A percentile compares a stretch with the other conserved stretches of the same genome.
Evolutionary conservation across 2,797 vertebrate genomes (phyloP).

Genomic region (Molossus molossus): DNA sequence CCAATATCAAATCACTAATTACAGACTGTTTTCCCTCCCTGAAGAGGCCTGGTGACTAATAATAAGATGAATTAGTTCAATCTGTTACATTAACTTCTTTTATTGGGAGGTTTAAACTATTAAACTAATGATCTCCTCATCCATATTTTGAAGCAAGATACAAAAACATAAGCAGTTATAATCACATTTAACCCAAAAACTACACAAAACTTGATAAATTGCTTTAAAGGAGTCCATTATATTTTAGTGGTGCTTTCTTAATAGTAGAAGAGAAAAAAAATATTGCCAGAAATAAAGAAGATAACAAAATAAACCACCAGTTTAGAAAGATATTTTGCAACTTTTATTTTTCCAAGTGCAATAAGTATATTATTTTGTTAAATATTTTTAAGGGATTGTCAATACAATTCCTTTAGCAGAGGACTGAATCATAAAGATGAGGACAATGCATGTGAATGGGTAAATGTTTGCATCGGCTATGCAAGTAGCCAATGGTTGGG

Average conservation of each 20-base stretch:
- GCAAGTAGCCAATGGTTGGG: neutral
- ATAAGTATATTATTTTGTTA: neutral
- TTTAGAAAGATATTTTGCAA: slow-evolving; percentile 21
- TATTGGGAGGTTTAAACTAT: slow-evolving; percentile 75
- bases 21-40: slow-evolving; percentile 65
- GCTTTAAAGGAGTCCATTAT: slow-evolving; percentile 56
- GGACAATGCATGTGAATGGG: neutral
- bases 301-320: slow-evolving; percentile 47
- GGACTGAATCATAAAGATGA: neutral
- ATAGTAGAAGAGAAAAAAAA: neutral
- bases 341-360: slow-evolving; percentile 27
- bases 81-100: slow-evolving; percentile 74
- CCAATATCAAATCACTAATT: slow-evolving; percentile 64
- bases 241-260: slow-evolving; percentile 43
- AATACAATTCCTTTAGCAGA: neutral
- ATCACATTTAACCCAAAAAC: slow-evolving; percentile 65
- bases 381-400: neutral
- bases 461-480: neutral
- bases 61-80: slow-evolving; percentile 74
- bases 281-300: slow-evolving; percentile 24
- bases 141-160: slow-evolving; percentile 77
- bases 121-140: slow-evolving; percentile 78
- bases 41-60: slow-evolving; percentile 25
- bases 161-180: slow-evolving; percentile 71
- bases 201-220: slow-evolving; percentile 60